Evolutionary conservation across 1,140 invertebrate genomes (phyloP).

Genomic region (Hycleus cichorii): DNA sequence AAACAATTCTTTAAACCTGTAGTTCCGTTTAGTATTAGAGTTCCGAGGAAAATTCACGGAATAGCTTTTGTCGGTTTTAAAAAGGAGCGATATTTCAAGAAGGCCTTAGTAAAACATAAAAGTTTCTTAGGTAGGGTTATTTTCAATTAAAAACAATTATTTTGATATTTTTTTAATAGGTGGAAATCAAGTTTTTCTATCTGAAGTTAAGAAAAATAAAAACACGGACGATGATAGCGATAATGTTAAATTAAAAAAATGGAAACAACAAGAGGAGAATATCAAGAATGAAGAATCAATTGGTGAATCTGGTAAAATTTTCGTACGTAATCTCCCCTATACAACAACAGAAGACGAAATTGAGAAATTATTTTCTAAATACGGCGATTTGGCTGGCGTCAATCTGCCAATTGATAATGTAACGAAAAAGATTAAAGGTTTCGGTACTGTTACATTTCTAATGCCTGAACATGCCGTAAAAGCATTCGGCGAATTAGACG

Average conservation of each 20-base stretch:
- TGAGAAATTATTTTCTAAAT: slow-evolving; percentile 76
- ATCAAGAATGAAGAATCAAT: slow-evolving; percentile 72
- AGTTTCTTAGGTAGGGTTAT: slow-evolving; percentile 63
- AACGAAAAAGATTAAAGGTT: slow-evolving; percentile 86
- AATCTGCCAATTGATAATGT: slow-evolving; percentile 81
- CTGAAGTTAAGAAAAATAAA: slow-evolving; percentile 49
- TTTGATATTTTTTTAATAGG: slow-evolving; percentile 39
- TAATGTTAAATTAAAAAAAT: slow-evolving; percentile 47
- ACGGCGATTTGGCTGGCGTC: slow-evolving; percentile 78
- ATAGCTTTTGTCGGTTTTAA: slow-evolving; percentile 88
- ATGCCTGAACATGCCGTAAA: slow-evolving; percentile 92
- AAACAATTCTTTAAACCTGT: slow-evolving; percentile 80
- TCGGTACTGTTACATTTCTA: slow-evolving; percentile 87
- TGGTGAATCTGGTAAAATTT: slow-evolving; percentile 88
- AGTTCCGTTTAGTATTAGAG: slow-evolving; percentile 67
- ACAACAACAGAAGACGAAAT: slow-evolving; percentile 83
- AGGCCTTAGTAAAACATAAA: slow-evolving; percentile 79
- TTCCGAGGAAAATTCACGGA: slow-evolving; percentile 71
- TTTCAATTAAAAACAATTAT: not conserved
- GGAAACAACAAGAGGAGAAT: slow-evolving; percentile 62
- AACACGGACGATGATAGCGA: slow-evolving; percentile 38
- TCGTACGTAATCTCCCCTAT: slow-evolving; percentile 90
- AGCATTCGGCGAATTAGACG: slow-evolving; percentile 84
- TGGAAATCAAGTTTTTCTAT: slow-evolving; percentile 57
- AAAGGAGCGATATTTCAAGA: slow-evolving; percentile 70